Conservation (phyloP, 2,888 invertebrate species). For the Drosophila meridiana region DNA sequence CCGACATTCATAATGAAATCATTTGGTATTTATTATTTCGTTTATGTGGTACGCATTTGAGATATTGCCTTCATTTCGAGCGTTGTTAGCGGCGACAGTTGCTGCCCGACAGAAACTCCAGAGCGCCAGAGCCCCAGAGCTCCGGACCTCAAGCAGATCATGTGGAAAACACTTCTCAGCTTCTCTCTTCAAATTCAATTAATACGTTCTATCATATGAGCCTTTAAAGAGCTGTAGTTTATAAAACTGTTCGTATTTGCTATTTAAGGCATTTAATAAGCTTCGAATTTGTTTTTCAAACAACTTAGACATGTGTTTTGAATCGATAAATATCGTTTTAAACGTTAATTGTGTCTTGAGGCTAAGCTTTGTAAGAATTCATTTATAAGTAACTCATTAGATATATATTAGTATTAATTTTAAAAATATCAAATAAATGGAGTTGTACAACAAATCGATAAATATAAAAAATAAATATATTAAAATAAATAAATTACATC, state of each 20-base stretch:
- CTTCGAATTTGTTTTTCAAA: neutral
- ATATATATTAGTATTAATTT: no score
- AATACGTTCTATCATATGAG: neutral
- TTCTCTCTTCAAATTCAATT: neutral
- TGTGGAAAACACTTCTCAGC: slow-evolving; percentile 4
- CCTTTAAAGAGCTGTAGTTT: neutral
- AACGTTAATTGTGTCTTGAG: no score
- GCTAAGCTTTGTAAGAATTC: no score
- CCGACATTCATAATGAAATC: slow-evolving; percentile 75
- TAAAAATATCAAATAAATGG: no score
- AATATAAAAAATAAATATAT: neutral
- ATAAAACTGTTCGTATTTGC: no score
- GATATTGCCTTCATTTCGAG: slow-evolving; percentile 70
- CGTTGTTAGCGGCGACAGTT: slow-evolving; percentile 58
- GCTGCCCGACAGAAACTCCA: slow-evolving; percentile 6
- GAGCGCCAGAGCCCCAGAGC: neutral
- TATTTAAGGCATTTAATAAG: neutral
- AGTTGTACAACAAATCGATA: neutral
- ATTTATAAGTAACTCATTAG: no score
- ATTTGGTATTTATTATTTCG: slow-evolving; percentile 78
- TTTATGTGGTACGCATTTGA: slow-evolving; percentile 73
- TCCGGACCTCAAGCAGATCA: slow-evolving; percentile 1
- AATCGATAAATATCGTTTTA: neutral
- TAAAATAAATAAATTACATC: no score
- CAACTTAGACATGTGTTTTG: neutral